Evolutionary conservation across 2,113 vertebrate species (phyloP).

Genomic region (Apus apus): DNA sequence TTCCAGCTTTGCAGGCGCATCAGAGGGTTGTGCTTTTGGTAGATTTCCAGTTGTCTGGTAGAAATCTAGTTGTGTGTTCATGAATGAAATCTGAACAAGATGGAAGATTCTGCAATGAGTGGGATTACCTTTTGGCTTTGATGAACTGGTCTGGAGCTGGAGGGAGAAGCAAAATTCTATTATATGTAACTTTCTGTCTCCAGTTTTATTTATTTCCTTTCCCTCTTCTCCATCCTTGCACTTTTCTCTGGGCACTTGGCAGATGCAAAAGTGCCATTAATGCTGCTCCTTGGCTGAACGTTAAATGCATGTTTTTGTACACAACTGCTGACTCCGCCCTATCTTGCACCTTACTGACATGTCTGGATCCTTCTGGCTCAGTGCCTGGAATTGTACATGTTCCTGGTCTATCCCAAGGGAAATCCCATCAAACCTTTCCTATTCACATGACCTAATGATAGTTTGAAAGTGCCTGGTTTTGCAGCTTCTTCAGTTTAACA

Average conservation of each 20-base stretch:
- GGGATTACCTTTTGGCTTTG: constrained; percentile 53
- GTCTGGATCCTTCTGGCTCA: background rate
- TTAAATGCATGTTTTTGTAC: background rate
- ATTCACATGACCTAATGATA: constrained; percentile 3
- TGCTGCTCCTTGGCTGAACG: constrained; percentile 25
- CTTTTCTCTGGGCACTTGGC: constrained; percentile 35
- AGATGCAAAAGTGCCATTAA: background rate
- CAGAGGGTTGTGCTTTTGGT: constrained; percentile 15
- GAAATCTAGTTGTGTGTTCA: constrained; percentile 4
- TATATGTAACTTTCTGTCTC: background rate
- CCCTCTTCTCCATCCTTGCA: background rate
- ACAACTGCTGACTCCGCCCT: background rate
- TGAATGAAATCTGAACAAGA: constrained; percentile 29
- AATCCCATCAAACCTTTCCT: background rate
- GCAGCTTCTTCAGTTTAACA: background rate
- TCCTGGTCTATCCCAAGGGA: constrained; percentile 37
- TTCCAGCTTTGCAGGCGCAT: constrained; percentile 25
- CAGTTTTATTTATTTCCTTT: constrained; percentile 1
- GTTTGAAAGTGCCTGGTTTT: constrained; percentile 38
- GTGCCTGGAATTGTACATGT: constrained; percentile 7
- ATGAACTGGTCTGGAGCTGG: background rate
- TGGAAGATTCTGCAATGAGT: constrained; percentile 10
- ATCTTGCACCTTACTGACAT: background rate
- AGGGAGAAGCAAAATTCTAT: background rate
- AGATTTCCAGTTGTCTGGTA: constrained; percentile 16